A percentile compares a stretch with the other conserved stretches of the same genome.
phyloP scores from a whole-genome alignment of 2,797 vertebrate species.

The Poecilia gillii region DNA sequence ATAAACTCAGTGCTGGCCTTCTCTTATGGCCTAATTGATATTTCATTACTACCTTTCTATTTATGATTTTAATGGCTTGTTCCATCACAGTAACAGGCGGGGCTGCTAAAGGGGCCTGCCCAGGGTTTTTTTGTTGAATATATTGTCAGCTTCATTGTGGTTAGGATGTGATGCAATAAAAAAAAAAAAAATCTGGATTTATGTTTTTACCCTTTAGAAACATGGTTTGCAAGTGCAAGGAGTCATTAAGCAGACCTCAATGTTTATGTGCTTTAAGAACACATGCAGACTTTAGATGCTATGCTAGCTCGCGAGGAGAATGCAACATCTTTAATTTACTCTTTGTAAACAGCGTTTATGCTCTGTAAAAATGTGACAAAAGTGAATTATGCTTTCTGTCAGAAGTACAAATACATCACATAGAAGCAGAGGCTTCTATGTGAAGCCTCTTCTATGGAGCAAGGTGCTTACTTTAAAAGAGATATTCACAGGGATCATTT shows the following conservation, averaged over 20 bases:
- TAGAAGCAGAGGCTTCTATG: neutral
- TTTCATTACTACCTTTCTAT: constrained; percentile 81
- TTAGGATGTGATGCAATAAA: constrained; percentile 70
- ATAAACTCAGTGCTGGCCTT: constrained; percentile 68
- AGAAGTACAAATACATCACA: neutral
- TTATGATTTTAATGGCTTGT: constrained; percentile 77
- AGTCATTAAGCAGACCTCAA: constrained; percentile 67
- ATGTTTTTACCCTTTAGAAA: constrained; percentile 78
- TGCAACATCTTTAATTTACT: constrained; percentile 13
- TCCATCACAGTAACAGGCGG: constrained; percentile 51
- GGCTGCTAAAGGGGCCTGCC: constrained; percentile 51
- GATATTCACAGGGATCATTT: too few relatives aligned
- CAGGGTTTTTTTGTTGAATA: constrained; percentile 61
- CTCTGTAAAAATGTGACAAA: neutral
- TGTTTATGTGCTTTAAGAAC: constrained; percentile 47
- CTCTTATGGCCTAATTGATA: constrained; percentile 81
- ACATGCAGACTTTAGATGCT: constrained; percentile 18
- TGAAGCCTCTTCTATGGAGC: too few relatives aligned
- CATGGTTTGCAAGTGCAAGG: constrained; percentile 68
- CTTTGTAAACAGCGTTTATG: neutral
- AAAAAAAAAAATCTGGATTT: constrained; percentile 71
- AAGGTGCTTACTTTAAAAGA: neutral
- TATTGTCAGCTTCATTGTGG: constrained; percentile 63
- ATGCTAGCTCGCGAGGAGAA: constrained; percentile 2
- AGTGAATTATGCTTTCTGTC: neutral